phyloP scores from a whole-genome alignment of 2,888 invertebrate species.

The Limulus polyphemus region DNA sequence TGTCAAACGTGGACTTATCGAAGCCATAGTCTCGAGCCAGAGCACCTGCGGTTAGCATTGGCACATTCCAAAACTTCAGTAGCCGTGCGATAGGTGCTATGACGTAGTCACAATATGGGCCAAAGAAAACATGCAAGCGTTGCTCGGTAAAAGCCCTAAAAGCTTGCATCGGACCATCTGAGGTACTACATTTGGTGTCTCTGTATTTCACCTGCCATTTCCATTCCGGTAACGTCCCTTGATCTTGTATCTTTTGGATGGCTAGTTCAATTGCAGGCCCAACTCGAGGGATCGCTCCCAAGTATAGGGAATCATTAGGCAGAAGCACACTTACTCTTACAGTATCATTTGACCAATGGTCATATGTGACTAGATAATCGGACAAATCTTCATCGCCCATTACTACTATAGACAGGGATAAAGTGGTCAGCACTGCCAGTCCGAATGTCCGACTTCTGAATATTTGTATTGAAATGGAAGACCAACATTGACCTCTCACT shows the following conservation, averaged over 20 bases:
- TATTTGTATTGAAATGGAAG: no score
- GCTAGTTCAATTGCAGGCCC: conserved; percentile 1
- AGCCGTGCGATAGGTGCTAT: background rate
- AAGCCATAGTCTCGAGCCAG: background rate
- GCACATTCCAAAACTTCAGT: background rate
- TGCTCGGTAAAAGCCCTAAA: background rate
- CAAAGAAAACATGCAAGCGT: background rate
- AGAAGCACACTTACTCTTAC: background rate
- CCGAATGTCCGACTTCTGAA: no score
- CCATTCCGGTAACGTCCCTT: background rate
- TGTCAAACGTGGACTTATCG: background rate
- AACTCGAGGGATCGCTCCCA: background rate
- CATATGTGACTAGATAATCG: background rate
- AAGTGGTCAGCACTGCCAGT: no score
- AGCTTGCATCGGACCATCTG: background rate
- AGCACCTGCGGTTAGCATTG: background rate
- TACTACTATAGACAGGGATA: no score
- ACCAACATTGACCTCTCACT: no score
- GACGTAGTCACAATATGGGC: conserved; percentile 1
- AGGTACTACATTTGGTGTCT: background rate
- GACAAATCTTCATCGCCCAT: no score
- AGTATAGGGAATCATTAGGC: background rate
- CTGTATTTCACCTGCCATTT: background rate
- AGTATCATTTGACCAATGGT: background rate
- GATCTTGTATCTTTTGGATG: background rate